Conservation (phyloP, 2,113 vertebrate species). For the Burhinus oedicnemus region DNA sequence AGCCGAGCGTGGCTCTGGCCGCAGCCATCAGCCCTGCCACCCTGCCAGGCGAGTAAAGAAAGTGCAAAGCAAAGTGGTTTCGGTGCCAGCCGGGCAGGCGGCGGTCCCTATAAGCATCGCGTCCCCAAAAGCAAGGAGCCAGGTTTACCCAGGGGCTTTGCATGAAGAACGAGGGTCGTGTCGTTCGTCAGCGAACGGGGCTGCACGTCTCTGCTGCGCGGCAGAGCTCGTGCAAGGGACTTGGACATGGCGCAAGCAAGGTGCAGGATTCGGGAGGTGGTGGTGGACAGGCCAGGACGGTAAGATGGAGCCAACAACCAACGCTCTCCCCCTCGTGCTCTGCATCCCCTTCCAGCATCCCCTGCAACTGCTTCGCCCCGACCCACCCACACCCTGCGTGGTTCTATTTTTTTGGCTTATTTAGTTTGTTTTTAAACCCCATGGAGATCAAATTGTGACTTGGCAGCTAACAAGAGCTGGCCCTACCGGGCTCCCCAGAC, state of each 20-base stretch:
- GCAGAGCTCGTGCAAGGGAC: not conserved
- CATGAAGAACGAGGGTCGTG: not conserved
- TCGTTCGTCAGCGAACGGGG: rapidly evolving
- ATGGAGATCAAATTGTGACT: constrained; percentile 38
- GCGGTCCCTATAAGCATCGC: not conserved
- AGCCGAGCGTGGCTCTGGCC: not conserved
- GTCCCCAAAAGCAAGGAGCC: not conserved
- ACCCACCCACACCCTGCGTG: not conserved
- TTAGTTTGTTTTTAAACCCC: constrained; percentile 44
- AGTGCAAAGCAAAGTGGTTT: not conserved
- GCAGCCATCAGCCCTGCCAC: not conserved
- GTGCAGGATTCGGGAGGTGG: not conserved
- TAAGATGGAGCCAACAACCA: constrained; percentile 10
- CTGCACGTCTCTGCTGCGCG: not conserved
- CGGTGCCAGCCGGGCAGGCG: not conserved
- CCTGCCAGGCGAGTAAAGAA: not conserved
- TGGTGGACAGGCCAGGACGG: not conserved
- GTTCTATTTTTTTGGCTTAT: not conserved
- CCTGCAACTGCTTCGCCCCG: not conserved
- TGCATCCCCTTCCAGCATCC: not conserved
- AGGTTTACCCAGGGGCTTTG: not conserved
- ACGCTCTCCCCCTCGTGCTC: not conserved
- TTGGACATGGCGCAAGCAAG: not conserved
- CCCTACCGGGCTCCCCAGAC: not conserved
- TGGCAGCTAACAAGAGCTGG: constrained; percentile 16